These are phyloP conservation scores for Helogale parvula DNA, from an alignment of 2,113 vertebrate species.

Conservation along the genomic window DNA sequence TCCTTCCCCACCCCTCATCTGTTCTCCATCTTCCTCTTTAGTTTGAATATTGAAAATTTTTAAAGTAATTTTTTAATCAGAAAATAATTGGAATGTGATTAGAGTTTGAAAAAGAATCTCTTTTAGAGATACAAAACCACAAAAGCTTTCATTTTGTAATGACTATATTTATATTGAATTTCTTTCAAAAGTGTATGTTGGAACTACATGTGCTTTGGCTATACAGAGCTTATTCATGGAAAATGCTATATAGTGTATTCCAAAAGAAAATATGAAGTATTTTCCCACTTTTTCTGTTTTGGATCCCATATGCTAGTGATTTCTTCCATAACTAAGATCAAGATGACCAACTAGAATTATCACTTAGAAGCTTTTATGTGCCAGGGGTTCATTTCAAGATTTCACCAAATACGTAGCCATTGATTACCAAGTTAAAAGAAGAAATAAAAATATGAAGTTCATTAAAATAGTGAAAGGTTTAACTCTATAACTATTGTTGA, in stretches of 20 bases:
- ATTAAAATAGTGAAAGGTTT: constrained; percentile 40
- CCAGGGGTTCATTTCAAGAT: background rate
- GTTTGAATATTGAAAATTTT: background rate
- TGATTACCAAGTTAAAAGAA: constrained; percentile 10
- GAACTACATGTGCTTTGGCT: constrained; percentile 25
- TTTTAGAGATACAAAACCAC: constrained; percentile 27
- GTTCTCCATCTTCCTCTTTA: background rate
- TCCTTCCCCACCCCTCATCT: background rate
- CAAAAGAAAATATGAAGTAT: background rate
- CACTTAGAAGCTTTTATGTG: background rate
- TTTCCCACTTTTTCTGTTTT: constrained; percentile 10
- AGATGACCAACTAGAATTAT: background rate
- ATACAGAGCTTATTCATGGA: background rate
- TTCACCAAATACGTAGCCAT: background rate
- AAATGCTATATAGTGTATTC: background rate
- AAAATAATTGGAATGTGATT: constrained; percentile 26
- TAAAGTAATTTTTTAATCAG: background rate
- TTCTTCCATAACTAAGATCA: background rate
- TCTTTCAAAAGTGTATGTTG: background rate
- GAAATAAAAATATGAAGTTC: constrained; percentile 18
- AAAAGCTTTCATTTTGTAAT: background rate
- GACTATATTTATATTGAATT: background rate
- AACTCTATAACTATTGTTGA: background rate
- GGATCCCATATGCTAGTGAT: background rate
- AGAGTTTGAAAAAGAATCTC: constrained; percentile 2